Conservation (phyloP, 35 echinoderm and acorn worm genomes). For the Chiridota heheva region DNA sequence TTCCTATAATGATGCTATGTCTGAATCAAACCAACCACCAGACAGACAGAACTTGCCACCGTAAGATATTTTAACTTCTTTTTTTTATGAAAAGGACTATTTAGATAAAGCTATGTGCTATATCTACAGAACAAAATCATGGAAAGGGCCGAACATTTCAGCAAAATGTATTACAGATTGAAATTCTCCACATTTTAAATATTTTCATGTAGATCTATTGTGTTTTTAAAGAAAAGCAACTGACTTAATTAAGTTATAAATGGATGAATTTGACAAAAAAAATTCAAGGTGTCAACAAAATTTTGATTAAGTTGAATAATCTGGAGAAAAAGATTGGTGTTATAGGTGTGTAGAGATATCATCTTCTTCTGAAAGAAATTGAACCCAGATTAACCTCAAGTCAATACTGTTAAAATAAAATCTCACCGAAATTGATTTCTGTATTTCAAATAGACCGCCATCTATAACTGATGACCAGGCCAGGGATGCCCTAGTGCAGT, state of each 20-base stretch:
- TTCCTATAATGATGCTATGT: conserved; percentile 17
- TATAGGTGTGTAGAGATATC: neutral
- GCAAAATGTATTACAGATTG: neutral
- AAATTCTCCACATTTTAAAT: neutral
- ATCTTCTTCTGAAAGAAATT: neutral
- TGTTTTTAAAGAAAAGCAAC: neutral
- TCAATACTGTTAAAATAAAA: neutral
- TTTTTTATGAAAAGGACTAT: neutral
- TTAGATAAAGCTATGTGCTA: neutral
- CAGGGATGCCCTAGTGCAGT: conserved; percentile 64
- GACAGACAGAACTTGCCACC: conserved; percentile 9
- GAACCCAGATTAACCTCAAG: no score
- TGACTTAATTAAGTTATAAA: neutral
- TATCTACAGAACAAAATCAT: neutral
- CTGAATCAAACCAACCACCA: conserved; percentile 18
- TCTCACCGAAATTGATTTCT: neutral
- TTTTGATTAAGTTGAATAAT: neutral
- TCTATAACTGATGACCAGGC: conserved; percentile 84
- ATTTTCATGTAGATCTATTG: neutral
- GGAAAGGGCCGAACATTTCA: neutral
- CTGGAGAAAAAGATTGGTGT: no score
- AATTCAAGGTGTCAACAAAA: neutral
- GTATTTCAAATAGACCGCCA: conserved; percentile 52
- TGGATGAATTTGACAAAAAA: neutral
- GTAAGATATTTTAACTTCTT: conserved; percentile 1